Evolutionary conservation across 2,113 vertebrate genomes (phyloP), one percentile per base, ranked within the genome.

Genomic region (Hydropotes inermis): DNA sequence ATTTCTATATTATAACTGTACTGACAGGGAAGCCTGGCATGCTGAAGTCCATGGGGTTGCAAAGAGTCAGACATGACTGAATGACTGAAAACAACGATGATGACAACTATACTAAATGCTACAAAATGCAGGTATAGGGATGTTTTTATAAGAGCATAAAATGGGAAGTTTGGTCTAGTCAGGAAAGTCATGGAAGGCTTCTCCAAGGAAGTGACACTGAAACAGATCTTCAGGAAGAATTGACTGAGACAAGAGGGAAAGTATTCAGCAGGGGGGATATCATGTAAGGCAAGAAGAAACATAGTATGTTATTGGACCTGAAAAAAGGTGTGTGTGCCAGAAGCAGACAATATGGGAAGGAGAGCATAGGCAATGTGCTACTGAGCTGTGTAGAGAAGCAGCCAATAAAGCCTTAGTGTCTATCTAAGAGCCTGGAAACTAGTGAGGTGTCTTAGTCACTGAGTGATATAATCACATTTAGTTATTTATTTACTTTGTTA

Each of bases 61-160:
- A 70, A 70, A 39, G n/a, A 70, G 10, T 21, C 67, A 39, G 10
- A 12, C 19, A 39, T 0, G 5, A 70, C 67, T 11, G n/a, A 70
- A 70, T 23, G n/a, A 23, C n/a, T 23, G 67, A 39, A 70, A 70
- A 39, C 67, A 12, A 1, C 0, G n/a, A 5, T 0, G 0, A 39
- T 23, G 19, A 23, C n/a, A 39, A 45, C 52, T 76, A 8, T 19
- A 12, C 36, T 85, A 93, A 90, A n/a, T 81, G 5, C 28, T 23
- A 55, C 16, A 67, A 82, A 85, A 39, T 54, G 78, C 81, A 57
- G 28, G 13, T 50, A 61, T 1, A 81, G 7, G 19, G 8, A 79
- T 52, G 15, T 47, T 92, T 4, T 55, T 90, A 28, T 33, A 14
- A 89, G 39, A 84, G 52, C 21, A 25, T 54, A 5, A 27, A 25